Evolutionary conservation across 2,888 invertebrate species (phyloP).

Genomic region (Drosophila yooni): DNA sequence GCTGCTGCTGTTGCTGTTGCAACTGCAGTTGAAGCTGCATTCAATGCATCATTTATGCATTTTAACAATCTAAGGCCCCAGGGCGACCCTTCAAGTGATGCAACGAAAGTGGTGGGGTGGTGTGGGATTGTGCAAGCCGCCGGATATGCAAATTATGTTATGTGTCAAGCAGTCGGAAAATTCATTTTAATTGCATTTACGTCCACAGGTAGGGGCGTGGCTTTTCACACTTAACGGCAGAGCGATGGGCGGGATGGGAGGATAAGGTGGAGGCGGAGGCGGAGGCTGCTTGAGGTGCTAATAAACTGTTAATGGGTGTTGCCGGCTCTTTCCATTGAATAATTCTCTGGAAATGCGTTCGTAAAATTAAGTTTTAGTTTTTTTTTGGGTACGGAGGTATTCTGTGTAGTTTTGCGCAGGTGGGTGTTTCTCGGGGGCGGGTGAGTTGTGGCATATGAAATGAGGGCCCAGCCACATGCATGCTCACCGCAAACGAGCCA

Average conservation of each 20-base stretch:
- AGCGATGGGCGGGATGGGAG: not conserved
- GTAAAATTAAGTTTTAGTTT: slow-evolving; percentile 27
- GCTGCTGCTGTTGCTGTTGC: slow-evolving; percentile 31
- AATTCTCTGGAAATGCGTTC: slow-evolving; percentile 40
- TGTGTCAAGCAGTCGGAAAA: slow-evolving; percentile 84
- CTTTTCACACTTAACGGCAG: slow-evolving; percentile 23
- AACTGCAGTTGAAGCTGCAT: slow-evolving; percentile 41
- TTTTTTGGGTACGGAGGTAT: not conserved
- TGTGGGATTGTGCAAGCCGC: slow-evolving; percentile 36
- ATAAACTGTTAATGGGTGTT: slow-evolving; percentile 63
- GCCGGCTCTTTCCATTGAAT: not conserved
- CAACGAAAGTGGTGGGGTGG: not conserved
- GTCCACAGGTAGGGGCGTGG: slow-evolving; percentile 24
- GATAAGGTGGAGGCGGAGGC: not conserved
- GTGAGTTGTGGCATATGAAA: not conserved
- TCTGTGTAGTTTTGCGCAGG: slow-evolving; percentile 13
- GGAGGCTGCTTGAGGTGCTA: slow-evolving; percentile 50
- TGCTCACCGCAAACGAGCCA: slow-evolving; percentile 77
- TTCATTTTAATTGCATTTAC: slow-evolving; percentile 83
- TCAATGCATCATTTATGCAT: slow-evolving; percentile 69
- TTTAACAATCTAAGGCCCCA: slow-evolving; percentile 65
- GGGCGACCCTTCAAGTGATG: slow-evolving; percentile 34
- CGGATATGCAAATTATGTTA: slow-evolving; percentile 84
- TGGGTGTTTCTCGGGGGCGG: slow-evolving; percentile 28
- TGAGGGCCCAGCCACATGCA: slow-evolving; percentile 59